Percentiles rank a stretch among this genome's conserved stretches.
Evolutionary conservation across 2,113 vertebrate species (phyloP).

Genomic region (Vulpes ferrilata): DNA sequence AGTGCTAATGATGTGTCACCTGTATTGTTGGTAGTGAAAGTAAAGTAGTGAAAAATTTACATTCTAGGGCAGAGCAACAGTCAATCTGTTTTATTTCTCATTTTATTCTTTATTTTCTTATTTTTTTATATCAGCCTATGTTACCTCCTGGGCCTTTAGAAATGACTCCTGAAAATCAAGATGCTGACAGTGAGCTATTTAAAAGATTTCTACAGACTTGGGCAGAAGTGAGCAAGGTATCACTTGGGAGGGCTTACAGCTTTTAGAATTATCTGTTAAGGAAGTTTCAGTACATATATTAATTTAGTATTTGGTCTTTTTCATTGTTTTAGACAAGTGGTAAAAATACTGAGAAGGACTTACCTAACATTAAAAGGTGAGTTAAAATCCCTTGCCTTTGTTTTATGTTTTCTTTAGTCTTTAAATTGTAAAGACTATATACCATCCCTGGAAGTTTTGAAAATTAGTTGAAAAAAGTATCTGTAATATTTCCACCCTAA

Average conservation of each 20-base stretch:
- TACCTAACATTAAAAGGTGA: constrained; percentile 83
- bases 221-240: constrained; percentile 87
- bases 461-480: not conserved
- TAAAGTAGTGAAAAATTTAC: constrained; percentile 45
- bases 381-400: constrained; percentile 43
- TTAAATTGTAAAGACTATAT: constrained; percentile 33
- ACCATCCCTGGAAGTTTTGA: constrained; percentile 33
- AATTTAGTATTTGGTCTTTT: constrained; percentile 34
- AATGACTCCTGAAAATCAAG: constrained; percentile 83
- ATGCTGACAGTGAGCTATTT: not conserved
- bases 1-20: not conserved
- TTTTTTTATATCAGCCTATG: constrained; percentile 75
- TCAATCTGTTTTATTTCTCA: not conserved
- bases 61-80: not conserved
- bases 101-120: not conserved
- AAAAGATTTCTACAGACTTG: constrained; percentile 82
- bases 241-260: accelerated
- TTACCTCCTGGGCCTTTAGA: constrained; percentile 86
- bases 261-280: constrained; percentile 33
- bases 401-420: constrained; percentile 58
- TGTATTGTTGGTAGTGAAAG: not conserved
- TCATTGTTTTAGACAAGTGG: constrained; percentile 72
- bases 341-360: not conserved
- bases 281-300: not conserved
- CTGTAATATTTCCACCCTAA: not conserved